Evolutionary conservation across 2,888 invertebrate species (phyloP).

Genomic region (Antheraea assamensis): DNA sequence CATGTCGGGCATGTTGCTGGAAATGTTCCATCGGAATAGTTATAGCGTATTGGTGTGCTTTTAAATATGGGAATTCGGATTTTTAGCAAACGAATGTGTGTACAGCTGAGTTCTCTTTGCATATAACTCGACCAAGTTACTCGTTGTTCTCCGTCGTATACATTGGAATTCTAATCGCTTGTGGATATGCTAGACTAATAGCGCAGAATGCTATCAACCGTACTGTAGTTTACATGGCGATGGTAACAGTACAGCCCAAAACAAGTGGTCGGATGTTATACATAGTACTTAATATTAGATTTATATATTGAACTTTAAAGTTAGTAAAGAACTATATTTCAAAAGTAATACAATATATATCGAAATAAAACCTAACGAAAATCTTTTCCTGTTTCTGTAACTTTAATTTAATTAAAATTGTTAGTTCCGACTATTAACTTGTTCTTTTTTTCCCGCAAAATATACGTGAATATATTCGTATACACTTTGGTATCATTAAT

Average conservation of each 20-base stretch:
- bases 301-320: too few species aligned
- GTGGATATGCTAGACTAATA: background rate
- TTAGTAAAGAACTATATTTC: too few species aligned
- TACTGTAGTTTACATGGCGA: background rate
- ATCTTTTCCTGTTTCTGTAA: background rate
- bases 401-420: background rate
- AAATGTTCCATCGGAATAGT: too few species aligned
- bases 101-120: background rate
- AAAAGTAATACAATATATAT: too few species aligned
- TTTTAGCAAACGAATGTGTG: background rate
- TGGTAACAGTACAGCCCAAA: background rate
- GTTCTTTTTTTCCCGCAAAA: background rate
- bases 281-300: background rate
- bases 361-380: background rate
- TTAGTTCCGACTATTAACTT: background rate
- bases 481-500: background rate
- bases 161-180: background rate
- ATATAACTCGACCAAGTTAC: background rate
- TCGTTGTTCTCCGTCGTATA: background rate
- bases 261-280: background rate
- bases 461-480: background rate
- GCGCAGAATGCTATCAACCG: background rate
- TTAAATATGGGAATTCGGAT: background rate
- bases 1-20: too few species aligned
- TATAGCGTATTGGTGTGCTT: background rate